Evolutionary conservation across 92 coral and sea anemone genomes (phyloP).

Genomic region (Isaurus tuberculatus): DNA sequence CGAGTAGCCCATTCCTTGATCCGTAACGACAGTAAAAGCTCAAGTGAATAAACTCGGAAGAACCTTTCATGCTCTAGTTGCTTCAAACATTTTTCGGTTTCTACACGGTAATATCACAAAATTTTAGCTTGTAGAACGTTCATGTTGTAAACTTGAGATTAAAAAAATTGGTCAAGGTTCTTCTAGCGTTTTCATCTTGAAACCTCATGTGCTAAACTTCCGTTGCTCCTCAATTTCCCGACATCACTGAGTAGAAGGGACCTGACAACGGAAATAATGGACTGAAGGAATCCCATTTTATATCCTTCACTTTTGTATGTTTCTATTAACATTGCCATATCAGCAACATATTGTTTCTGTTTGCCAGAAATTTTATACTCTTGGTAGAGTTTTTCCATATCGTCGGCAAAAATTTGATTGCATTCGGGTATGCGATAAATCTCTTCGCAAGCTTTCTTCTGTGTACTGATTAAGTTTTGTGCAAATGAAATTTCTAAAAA

Average conservation of each 20-base stretch:
- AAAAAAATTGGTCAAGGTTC: too few species aligned
- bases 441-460: constrained; percentile 54
- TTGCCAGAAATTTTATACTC: constrained; percentile 73
- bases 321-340: constrained; percentile 69
- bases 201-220: background rate
- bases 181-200: constrained; percentile 5
- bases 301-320: constrained; percentile 75
- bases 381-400: constrained; percentile 69
- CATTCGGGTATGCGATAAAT: constrained; percentile 65
- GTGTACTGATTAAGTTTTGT: constrained; percentile 67
- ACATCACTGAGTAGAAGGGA: constrained; percentile 12
- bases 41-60: too few species aligned
- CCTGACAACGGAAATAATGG: constrained; percentile 45
- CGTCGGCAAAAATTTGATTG: constrained; percentile 62
- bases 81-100: too few species aligned
- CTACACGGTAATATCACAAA: too few species aligned
- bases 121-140: too few species aligned
- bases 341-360: constrained; percentile 59
- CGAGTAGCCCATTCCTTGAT: too few species aligned
- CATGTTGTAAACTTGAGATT: too few species aligned
- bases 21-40: too few species aligned
- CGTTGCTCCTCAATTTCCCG: background rate
- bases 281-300: constrained; percentile 74
- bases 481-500: constrained; percentile 77
- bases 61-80: too few species aligned